Evolutionary conservation across 1,140 invertebrate genomes (phyloP), one percentile per base, ranked within the genome.

Genomic region (Drosophila saltans): DNA sequence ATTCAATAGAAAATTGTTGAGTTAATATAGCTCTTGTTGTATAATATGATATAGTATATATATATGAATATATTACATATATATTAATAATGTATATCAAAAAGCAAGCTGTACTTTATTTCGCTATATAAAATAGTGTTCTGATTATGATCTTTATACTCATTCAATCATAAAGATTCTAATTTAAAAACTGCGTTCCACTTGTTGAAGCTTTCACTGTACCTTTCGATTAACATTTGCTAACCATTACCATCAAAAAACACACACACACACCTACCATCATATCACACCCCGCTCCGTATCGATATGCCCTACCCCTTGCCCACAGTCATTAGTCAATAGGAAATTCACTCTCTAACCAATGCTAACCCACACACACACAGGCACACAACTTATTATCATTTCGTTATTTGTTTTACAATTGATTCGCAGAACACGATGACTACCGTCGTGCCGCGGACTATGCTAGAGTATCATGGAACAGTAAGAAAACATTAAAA

Each of bases 401-500:
- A 86, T 86, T 88, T 88, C 73, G 77, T 78, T 88, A 88, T 88
- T 88, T 88, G 84, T 89, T 52, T 88, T 89, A 88, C 74, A 71
- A 83, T 80, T 79, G 83, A 75, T 78, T 94, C 95, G 80, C 93
- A 96, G 96, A 96, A 93, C 94, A 96, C 92, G 96, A 96, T 92
- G 95, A 96, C 92, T 94, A 94, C 91, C 94, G 95, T 78, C 94
- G 95, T 92, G 94, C 95, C 91, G 94, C 95, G 91, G 95, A 96
- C 90, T 95, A 96, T 94, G 94, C 95, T 79, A 94, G 96, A 91
- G 95, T 96, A 81, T 94, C 96, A 79, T 96, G 96, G 96, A 96
- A 96, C 93, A 96, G 96, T 97, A 93, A 96, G 96, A 95, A 81
- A 71, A 72, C 75, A 48, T 64, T 55, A 83, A 83, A 72, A 80